These are phyloP conservation scores for Ochropleura plecta DNA, from an alignment of 2,888 invertebrate species.

Conservation along the genomic window DNA sequence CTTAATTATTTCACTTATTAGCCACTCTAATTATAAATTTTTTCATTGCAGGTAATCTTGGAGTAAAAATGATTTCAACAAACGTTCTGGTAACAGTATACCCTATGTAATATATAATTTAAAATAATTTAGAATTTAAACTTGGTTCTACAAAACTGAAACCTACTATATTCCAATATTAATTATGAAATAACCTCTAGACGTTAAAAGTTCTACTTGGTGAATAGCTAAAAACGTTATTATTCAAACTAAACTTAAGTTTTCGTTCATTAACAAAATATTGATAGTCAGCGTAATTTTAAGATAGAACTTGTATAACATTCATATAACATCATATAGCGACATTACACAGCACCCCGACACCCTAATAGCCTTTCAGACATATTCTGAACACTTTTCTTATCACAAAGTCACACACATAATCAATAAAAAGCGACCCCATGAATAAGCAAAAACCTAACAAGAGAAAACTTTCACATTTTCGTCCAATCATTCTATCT, in stretches of 20 bases:
- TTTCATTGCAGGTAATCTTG: constrained; percentile 45
- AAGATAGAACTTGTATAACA: not conserved
- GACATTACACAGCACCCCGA: not conserved
- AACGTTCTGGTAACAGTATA: constrained; percentile 8
- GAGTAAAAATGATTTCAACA: not conserved
- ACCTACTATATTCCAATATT: constrained; percentile 2
- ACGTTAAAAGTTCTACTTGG: constrained; percentile 14
- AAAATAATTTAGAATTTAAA: not conserved
- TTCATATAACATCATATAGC: constrained; percentile 1
- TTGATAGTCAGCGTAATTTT: not conserved
- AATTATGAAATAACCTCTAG: constrained; percentile 18
- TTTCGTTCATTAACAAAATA: constrained; percentile 4
- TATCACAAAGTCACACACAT: constrained; percentile 51
- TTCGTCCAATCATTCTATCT: constrained; percentile 69
- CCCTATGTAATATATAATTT: not conserved
- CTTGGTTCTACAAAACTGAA: not conserved
- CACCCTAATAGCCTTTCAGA: constrained; percentile 13
- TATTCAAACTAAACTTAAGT: not conserved
- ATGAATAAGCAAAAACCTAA: constrained; percentile 57
- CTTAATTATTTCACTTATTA: not conserved
- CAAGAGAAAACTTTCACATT: constrained; percentile 50
- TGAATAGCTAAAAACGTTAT: constrained; percentile 6
- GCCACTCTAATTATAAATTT: not conserved
- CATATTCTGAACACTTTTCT: constrained; percentile 31
- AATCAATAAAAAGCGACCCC: constrained; percentile 49